phyloP scores from a whole-genome alignment of 2,113 vertebrate species.

The Cyanoramphus novaezelandiae region DNA sequence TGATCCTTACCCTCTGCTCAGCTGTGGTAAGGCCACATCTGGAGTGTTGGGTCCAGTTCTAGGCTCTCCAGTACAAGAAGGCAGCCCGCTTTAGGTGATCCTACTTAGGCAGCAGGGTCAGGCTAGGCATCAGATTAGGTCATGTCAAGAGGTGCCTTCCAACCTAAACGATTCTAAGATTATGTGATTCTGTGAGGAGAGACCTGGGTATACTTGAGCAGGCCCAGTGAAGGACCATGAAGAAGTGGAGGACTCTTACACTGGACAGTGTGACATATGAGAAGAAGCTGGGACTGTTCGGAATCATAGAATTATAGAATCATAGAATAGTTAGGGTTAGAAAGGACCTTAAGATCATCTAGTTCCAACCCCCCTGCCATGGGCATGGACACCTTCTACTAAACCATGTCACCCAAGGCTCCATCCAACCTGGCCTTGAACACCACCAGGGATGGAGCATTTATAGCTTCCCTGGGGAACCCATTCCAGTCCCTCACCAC shows the following conservation, averaged over 20 bases:
- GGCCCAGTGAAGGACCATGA: background rate
- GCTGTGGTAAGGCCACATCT: background rate
- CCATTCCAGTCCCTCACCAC: no score
- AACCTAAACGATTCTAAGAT: background rate
- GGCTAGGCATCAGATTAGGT: background rate
- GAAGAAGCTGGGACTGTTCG: background rate
- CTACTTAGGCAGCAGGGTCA: rapidly evolving
- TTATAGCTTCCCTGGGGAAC: background rate
- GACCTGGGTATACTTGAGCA: background rate
- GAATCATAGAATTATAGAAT: background rate
- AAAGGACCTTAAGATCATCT: background rate
- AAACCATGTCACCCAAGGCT: background rate
- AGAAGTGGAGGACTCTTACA: background rate
- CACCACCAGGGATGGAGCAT: background rate
- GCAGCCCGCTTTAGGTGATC: background rate
- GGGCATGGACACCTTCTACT: background rate
- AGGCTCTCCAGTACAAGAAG: background rate
- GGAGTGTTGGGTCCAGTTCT: background rate
- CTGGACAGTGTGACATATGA: background rate
- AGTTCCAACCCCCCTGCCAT: background rate
- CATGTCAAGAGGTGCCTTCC: background rate
- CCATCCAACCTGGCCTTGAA: background rate
- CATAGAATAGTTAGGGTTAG: background rate
- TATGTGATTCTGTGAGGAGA: background rate
- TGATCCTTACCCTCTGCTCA: background rate